Evolutionary conservation across 2,113 vertebrate species (phyloP).

Genomic region (Sitta europaea): DNA sequence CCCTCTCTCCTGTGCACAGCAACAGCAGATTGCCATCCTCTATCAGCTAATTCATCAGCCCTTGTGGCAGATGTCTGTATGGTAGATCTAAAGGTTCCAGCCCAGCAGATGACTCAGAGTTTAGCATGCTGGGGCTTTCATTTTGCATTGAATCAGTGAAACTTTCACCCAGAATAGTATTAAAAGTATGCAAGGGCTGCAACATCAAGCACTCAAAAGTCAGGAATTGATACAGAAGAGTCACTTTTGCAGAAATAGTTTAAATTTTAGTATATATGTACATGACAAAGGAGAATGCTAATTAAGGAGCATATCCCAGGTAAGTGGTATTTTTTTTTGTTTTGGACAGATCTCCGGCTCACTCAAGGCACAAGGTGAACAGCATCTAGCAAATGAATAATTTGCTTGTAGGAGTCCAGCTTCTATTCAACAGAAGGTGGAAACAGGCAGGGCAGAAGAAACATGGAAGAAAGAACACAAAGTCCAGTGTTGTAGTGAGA

Average conservation of each 20-base stretch:
- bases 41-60: not conserved
- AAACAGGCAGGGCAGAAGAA: not conserved
- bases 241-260: not conserved
- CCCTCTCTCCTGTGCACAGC: not conserved
- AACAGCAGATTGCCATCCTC: not conserved
- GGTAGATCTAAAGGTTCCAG: slow-evolving; percentile 1
- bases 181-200: not conserved
- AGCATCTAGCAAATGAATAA: not conserved
- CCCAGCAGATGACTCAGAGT: not conserved
- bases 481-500: not conserved
- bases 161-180: not conserved
- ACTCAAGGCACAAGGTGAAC: not conserved
- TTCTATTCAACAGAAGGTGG: not conserved
- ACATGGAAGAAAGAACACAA: not conserved
- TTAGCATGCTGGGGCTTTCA: not conserved
- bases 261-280: not conserved
- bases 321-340: not conserved
- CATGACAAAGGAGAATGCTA: not conserved
- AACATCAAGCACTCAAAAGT: not conserved
- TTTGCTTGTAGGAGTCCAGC: not conserved
- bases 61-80: not conserved
- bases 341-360: not conserved
- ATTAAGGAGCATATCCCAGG: not conserved
- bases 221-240: not conserved
- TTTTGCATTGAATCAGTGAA: not conserved